phyloP scores from a whole-genome alignment of 2,113 vertebrate species.

The Rhea americana region DNA sequence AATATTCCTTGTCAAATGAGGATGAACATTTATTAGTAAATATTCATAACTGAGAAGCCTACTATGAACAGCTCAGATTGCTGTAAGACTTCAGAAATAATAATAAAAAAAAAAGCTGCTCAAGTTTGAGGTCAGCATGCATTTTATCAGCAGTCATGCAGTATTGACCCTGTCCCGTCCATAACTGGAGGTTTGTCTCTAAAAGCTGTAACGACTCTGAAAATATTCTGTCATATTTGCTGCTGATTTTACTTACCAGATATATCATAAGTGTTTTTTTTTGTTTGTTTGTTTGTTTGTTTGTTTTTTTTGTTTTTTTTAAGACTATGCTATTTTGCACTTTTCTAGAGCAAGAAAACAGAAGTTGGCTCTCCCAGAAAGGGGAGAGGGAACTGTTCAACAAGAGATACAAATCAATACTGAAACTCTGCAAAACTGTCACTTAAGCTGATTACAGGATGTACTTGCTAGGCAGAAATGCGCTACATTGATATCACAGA shows the following conservation, averaged over 20 bases:
- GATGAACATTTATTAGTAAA: not conserved
- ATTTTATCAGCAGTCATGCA: not conserved
- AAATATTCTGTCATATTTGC: not conserved
- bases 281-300: too few relatives aligned
- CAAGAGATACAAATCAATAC: not conserved
- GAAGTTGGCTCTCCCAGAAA: not conserved
- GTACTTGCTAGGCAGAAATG: not conserved
- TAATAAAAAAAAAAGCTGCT: not conserved
- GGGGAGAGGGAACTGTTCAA: not conserved
- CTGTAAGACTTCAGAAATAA: not conserved
- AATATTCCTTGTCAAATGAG: not conserved
- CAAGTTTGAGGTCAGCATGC: rapidly evolving
- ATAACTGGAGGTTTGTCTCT: not conserved
- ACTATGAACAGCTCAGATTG: rapidly evolving
- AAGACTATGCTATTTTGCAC: not conserved
- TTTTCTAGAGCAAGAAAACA: not conserved
- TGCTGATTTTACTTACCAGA: not conserved
- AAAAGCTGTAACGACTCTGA: not conserved
- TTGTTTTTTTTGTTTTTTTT: not conserved
- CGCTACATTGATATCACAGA: not conserved
- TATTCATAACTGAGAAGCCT: not conserved
- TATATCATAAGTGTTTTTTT: not conserved
- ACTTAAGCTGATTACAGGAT: not conserved
- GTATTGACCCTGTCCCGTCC: not conserved
- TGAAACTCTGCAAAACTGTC: not conserved